Base-by-base conservation (phyloP, 1,140 invertebrate genomes). In the Fopius arisanus region DNA sequence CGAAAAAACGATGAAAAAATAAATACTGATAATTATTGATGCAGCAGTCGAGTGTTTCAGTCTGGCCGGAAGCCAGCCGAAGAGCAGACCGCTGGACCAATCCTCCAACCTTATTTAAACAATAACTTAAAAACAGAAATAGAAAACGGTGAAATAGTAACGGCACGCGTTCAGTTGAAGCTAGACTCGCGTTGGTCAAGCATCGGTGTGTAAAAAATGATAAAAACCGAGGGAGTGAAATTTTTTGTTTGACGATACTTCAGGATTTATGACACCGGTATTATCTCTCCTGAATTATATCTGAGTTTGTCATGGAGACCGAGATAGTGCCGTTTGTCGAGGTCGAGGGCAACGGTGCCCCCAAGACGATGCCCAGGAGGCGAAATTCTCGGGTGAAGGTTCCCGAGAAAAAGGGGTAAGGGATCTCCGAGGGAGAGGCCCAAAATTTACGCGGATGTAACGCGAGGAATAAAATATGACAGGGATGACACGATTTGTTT, bases 301-400 rank as follows among this genome's bases (percentile, higher is more conserved):
- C 16, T 37, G 23, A 37, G 7, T 31, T 70, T 70, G 69, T 62
- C 48, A 84, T 84, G 82, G 86, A 87, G 12, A 79, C 84, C 29
- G 86, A 87, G 76, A 81, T 86, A 1, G 78, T 85, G 41, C 84
- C 85, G 6, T 85, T 86, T 40, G 75, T 86, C 28, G 84, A 86
- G 59, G 79, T 76, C 23, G 80, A 80, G 69, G 68, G 23, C 73
- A 78, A 74, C 41, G 21, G 77, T 68, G 40, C 19, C 33, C 54
- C 41, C 6, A 71, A 69, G 67, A 54, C 33, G 14, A 65, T 76
- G 12, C 72, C 77, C 5, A 77, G 63, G 33, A 76, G 79, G 5
- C 43, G 43, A 19, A 78, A 63, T 66, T 83, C 81, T 82, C 83
- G 81, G 62, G 79, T 81, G 7, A 81, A 73, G 75, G 75, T 82